Base-by-base conservation (phyloP, 2,888 invertebrate species). In the Ypsolopha scabrella region DNA sequence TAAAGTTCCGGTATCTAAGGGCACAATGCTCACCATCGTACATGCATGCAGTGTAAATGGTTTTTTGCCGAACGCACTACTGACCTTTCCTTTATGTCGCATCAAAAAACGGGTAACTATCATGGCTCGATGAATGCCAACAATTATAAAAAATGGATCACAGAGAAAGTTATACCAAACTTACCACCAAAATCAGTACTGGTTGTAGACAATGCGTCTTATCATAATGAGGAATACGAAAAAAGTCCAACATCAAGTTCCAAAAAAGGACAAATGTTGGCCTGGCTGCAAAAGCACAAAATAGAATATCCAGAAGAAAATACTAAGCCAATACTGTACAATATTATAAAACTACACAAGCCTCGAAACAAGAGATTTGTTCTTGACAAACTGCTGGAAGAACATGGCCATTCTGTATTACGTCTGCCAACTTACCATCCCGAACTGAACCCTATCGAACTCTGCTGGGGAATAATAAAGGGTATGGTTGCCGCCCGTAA, bases 381-480 rank as follows among this genome's bases (percentile, higher is more conserved):
- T 14, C 50, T 56, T 7, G 53, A 56, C 33, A 46, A 24, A 45
- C 48, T 56, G 8, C 51, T 56, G 36, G 51, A 49, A 13, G 52
- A 55, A 47, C 11, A 50, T 7, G 46, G 48, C 34, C 54, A 56
- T 41, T 13, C 14, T 34, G 50, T 54, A 8, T 11, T 54, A 1
- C 48, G 56, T 8, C 44, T 56, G 14, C 54, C 53, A 6, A 51
- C 53, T 11, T 50, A 54, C 33, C 53, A 55, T 11, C 50, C 53
- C 7, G 55, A 52, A 14, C 47, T 55, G 6, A 56, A 54, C 24
- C 55, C 55, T 1, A 56, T 56, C 1, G 53, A 56, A 36, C 51
- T 54, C 51, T 52, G 50, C 11, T 56, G 54, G 54, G 43, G 52
- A 36, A 46, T 44, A 1, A 56, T 56, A 37, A 54, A 54, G 45